Evolutionary conservation across 2,888 invertebrate genomes (phyloP).

Genomic region (Hesperia comma): DNA sequence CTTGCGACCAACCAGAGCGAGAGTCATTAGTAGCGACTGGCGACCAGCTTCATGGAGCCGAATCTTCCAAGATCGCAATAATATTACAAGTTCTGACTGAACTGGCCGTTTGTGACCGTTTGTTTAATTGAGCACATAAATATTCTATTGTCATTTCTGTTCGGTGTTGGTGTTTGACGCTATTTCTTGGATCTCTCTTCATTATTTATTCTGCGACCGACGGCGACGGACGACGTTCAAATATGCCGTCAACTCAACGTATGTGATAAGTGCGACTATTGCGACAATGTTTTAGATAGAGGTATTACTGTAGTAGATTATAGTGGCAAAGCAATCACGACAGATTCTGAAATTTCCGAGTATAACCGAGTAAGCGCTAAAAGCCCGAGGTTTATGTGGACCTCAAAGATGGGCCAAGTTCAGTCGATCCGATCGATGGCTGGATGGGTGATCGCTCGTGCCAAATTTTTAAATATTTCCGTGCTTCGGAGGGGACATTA

Average conservation of each 20-base stretch:
- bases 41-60: not conserved
- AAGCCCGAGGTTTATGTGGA: too few species aligned
- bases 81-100: not conserved
- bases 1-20: not conserved
- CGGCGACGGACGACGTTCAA: slow-evolving; percentile 5
- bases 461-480: too few species aligned
- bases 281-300: not conserved
- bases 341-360: too few species aligned
- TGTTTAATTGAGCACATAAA: slow-evolving; percentile 23
- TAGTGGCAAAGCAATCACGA: too few species aligned
- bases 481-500: too few species aligned
- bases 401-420: too few species aligned
- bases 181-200: slow-evolving; percentile 27
- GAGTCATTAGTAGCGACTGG: not conserved
- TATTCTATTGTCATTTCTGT: slow-evolving; percentile 30
- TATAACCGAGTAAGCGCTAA: too few species aligned
- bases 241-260: not conserved
- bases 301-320: too few species aligned
- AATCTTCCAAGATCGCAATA: not conserved
- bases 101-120: not conserved
- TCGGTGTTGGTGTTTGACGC: slow-evolving; percentile 10
- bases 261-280: not conserved
- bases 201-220: slow-evolving; percentile 24
- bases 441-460: too few species aligned
- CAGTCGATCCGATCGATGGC: too few species aligned